Conservation (phyloP, 2,797 vertebrate species). For the Pelochelys cantorii region DNA sequence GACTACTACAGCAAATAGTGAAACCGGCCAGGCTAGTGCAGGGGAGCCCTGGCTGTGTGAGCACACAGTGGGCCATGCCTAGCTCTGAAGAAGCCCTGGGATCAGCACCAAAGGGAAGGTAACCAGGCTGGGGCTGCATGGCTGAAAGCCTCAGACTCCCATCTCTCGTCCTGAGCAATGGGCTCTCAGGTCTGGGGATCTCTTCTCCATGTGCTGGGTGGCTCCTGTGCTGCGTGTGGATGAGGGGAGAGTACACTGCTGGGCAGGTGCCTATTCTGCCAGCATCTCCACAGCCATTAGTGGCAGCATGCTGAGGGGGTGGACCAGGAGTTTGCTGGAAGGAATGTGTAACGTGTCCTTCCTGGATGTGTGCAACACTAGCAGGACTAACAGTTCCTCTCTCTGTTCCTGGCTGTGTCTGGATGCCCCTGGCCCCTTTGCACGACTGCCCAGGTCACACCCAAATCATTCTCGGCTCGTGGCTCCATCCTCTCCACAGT, state of each 20-base stretch:
- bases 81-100: not conserved
- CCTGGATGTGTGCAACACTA: not conserved
- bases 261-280: too few species aligned
- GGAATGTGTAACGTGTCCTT: not conserved
- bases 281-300: not conserved
- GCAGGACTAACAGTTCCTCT: not conserved
- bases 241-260: not conserved
- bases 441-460: too few species aligned
- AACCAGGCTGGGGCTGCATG: not conserved
- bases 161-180: not conserved
- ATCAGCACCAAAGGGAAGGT: not conserved
- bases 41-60: not conserved
- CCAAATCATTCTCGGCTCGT: too few species aligned
- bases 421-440: too few species aligned
- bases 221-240: not conserved
- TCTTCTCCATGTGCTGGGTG: not conserved
- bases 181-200: not conserved
- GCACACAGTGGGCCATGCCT: too few species aligned
- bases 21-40: not conserved
- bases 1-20: not conserved
- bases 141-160: not conserved
- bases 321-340: too few species aligned
- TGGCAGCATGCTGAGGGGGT: not conserved
- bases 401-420: too few species aligned
- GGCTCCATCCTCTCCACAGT: too few species aligned